phyloP scores from a whole-genome alignment of 2,888 invertebrate species.

The Masnerella sp. region DNA sequence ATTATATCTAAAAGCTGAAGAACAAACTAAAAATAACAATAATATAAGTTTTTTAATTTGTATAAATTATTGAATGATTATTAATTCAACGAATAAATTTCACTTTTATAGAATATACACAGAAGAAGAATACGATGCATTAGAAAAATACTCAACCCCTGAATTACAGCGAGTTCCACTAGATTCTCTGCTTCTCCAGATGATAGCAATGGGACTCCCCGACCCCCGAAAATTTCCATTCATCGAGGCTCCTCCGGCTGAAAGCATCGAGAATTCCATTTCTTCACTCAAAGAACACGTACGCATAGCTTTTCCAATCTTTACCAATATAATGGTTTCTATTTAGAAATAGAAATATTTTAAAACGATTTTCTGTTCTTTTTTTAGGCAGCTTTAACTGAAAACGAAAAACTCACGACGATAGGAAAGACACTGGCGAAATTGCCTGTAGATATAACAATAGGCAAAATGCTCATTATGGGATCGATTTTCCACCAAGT shows the following conservation, averaged over 20 bases:
- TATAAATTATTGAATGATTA: no score
- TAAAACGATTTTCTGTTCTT: neutral
- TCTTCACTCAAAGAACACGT: constrained; percentile 92
- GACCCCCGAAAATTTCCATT: constrained; percentile 96
- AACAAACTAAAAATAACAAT: no score
- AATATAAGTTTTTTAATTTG: no score
- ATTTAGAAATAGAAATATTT: neutral
- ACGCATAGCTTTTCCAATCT: constrained; percentile 64
- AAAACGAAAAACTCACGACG: constrained; percentile 89
- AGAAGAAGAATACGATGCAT: constrained; percentile 87
- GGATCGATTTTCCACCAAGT: constrained; percentile 93
- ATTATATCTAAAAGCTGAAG: no score
- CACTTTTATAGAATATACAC: constrained; percentile 93
- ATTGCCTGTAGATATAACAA: constrained; percentile 95
- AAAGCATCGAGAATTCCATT: constrained; percentile 92
- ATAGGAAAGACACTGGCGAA: constrained; percentile 91
- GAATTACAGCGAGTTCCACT: constrained; percentile 96
- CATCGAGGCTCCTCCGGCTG: constrained; percentile 92
- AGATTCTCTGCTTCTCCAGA: constrained; percentile 92
- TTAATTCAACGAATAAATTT: no score
- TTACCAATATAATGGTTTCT: constrained; percentile 5
- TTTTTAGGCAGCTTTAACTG: constrained; percentile 86
- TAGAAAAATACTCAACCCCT: constrained; percentile 92
- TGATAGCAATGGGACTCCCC: constrained; percentile 95
- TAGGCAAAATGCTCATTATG: constrained; percentile 97